Conservation (phyloP, 1,140 invertebrate genomes). For the Acromyrmex charruanus region DNA sequence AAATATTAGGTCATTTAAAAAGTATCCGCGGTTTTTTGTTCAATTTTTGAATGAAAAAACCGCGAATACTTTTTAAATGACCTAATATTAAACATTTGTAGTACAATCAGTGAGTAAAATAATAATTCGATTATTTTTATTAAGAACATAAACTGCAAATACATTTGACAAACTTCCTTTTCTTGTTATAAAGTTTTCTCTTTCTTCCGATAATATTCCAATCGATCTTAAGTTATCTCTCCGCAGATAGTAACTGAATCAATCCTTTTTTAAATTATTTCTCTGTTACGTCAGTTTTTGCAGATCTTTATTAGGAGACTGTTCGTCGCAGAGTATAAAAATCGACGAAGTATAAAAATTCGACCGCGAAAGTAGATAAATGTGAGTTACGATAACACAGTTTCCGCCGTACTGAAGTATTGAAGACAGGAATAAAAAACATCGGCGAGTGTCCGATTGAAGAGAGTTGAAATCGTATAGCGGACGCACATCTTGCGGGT, state of each 20-base stretch:
- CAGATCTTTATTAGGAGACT: conserved; percentile 6
- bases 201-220: background rate
- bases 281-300: conserved; percentile 19
- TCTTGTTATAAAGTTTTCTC: background rate
- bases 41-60: too few relatives aligned
- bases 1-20: too few relatives aligned
- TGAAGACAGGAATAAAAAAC: conserved; percentile 41
- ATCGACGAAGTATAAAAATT: background rate
- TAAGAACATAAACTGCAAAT: background rate
- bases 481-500: background rate
- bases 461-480: conserved; percentile 1
- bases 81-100: background rate
- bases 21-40: too few relatives aligned
- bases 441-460: background rate
- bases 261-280: conserved; percentile 11
- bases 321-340: background rate
- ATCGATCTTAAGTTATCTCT: background rate
- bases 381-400: conserved; percentile 14
- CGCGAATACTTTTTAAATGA: too few relatives aligned
- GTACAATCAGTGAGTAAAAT: background rate
- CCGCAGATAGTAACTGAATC: background rate
- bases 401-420: background rate
- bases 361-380: background rate
- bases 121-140: background rate
- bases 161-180: background rate